A percentile compares a stretch with the other conserved stretches of the same genome.
Conservation (phyloP, 2,797 vertebrate genomes). For the Siniperca undulata region DNA sequence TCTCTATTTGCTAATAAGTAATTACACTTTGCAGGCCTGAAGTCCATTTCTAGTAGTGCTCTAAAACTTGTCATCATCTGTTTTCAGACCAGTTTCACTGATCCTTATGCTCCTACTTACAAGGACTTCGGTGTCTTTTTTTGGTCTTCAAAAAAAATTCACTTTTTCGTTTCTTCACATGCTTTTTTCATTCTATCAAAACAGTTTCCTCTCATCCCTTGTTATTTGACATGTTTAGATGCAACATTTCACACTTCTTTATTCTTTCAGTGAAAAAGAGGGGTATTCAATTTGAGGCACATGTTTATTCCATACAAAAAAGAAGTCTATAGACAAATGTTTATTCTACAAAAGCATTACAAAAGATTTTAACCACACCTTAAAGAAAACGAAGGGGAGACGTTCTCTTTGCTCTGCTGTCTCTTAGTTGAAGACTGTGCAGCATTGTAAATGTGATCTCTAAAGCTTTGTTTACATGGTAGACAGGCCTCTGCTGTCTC, state of each 20-base stretch:
- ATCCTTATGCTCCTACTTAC: neutral
- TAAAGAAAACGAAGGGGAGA: slow-evolving; percentile 24
- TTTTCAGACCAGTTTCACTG: neutral
- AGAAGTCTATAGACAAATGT: slow-evolving; percentile 30
- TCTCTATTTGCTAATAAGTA: neutral
- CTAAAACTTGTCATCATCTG: neutral
- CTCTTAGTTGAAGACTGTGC: slow-evolving; percentile 56
- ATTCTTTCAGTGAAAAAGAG: neutral
- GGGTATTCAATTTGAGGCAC: slow-evolving; percentile 21
- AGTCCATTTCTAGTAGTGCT: neutral
- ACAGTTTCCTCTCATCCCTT: slow-evolving; percentile 21
- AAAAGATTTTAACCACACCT: slow-evolving; percentile 20
- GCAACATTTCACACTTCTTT: slow-evolving; percentile 27
- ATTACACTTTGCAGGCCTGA: neutral
- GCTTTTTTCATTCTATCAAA: slow-evolving; percentile 43
- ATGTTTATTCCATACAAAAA: slow-evolving; percentile 15
- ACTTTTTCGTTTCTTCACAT: slow-evolving; percentile 10
- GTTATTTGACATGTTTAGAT: slow-evolving; percentile 34
- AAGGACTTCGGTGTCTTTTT: neutral
- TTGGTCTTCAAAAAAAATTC: neutral
- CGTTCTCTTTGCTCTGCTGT: slow-evolving; percentile 34
- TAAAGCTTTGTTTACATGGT: slow-evolving; percentile 82
- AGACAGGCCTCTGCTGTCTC: slow-evolving; percentile 77
- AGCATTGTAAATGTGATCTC: slow-evolving; percentile 69
- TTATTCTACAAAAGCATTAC: slow-evolving; percentile 13